phyloP scores from a whole-genome alignment of 2,113 vertebrate species.

The Ceyx margarethae region DNA sequence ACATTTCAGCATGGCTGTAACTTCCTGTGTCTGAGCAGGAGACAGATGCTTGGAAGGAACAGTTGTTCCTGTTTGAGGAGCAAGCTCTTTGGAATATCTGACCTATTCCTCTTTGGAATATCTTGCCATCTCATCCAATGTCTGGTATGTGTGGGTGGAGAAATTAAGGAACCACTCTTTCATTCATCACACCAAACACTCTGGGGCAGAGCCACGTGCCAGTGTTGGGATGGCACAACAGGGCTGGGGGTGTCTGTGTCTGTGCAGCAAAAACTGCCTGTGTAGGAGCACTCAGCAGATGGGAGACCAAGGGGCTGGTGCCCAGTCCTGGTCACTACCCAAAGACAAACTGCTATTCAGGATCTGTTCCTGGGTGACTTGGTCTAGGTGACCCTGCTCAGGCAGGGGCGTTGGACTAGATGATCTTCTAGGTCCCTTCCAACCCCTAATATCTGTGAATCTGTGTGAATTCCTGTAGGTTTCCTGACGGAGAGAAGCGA shows the following conservation, averaged over 20 bases:
- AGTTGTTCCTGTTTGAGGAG: not conserved
- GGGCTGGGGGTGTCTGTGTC: not conserved
- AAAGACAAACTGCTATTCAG: not conserved
- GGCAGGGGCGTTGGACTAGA: too few species aligned
- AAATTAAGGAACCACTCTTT: not conserved
- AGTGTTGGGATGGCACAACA: fast-evolving
- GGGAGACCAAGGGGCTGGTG: not conserved
- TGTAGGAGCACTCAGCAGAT: not conserved
- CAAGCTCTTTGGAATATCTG: not conserved
- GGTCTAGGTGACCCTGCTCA: too few species aligned
- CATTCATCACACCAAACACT: not conserved
- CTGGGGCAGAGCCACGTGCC: not conserved
- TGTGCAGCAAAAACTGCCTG: not conserved
- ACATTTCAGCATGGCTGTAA: not conserved
- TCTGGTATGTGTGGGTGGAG: not conserved
- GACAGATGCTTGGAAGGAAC: not conserved
- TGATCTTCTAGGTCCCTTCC: too few species aligned
- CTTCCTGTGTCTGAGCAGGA: not conserved
- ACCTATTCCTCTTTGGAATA: too few species aligned
- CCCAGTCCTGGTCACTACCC: not conserved
- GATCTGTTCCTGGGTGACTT: too few species aligned
- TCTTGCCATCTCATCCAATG: not conserved
- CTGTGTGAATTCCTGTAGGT: not conserved
- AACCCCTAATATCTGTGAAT: too few species aligned
- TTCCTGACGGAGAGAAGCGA: slow-evolving; percentile 38